Conservation (phyloP, 2,888 invertebrate species). For the Bruchidius siliquastri region DNA sequence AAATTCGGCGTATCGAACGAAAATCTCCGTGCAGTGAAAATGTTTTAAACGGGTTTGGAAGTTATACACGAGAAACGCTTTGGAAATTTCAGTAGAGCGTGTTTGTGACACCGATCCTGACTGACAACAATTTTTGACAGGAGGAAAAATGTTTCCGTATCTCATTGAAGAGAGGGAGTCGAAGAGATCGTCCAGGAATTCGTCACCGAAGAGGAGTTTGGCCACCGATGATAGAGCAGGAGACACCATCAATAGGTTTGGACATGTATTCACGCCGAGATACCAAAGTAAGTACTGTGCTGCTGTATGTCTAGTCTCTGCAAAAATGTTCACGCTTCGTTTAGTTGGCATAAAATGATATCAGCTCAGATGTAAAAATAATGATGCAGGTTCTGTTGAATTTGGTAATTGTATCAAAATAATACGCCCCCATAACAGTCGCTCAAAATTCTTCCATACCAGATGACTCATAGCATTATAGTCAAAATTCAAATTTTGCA, state of each 20-base stretch:
- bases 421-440: too few relatives aligned
- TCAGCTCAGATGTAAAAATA: too few relatives aligned
- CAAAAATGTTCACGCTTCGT: background rate
- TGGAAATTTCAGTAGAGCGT: background rate
- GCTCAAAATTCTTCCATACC: too few relatives aligned
- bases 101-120: background rate
- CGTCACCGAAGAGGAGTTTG: constrained; percentile 21
- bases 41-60: background rate
- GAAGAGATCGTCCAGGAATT: constrained; percentile 22
- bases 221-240: constrained; percentile 13
- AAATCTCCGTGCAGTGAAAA: background rate
- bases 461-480: too few relatives aligned
- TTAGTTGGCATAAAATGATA: too few relatives aligned
- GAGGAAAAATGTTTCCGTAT: constrained; percentile 40
- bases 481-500: too few relatives aligned
- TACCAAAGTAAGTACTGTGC: constrained; percentile 23
- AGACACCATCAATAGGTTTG: constrained; percentile 16
- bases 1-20: background rate
- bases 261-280: constrained; percentile 22
- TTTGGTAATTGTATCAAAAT: too few relatives aligned
- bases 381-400: too few relatives aligned
- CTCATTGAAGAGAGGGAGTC: constrained; percentile 30
- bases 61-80: background rate
- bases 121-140: constrained; percentile 30
- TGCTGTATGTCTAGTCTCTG: background rate